These are phyloP conservation scores for Silurus meridionalis DNA, from an alignment of 2,113 vertebrate species.

Conservation along the genomic window DNA sequence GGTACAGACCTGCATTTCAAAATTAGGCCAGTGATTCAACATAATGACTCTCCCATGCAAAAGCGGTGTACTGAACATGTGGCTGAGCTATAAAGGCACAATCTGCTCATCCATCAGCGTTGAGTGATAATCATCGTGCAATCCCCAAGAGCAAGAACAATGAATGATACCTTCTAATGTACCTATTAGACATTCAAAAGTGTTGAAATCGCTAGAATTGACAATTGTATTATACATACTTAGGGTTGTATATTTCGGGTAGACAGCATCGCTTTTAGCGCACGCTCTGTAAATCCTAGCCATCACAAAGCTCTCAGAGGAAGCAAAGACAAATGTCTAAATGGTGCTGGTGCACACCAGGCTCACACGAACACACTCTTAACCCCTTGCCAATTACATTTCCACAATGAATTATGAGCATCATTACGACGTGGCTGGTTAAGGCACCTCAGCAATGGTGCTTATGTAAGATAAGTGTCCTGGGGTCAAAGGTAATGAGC, in stretches of 20 bases:
- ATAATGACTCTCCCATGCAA: constrained; percentile 17
- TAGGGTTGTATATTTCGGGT: neutral
- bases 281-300: constrained; percentile 15
- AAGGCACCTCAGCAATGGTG: constrained; percentile 35
- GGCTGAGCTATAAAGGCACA: constrained; percentile 9
- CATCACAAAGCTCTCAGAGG: constrained; percentile 16
- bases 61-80: neutral
- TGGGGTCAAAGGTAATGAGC: constrained; percentile 53
- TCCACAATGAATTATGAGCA: constrained; percentile 47
- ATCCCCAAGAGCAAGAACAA: constrained; percentile 3
- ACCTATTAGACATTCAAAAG: neutral
- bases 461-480: constrained; percentile 56
- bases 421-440: constrained; percentile 50
- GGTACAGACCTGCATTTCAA: neutral
- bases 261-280: neutral
- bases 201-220: neutral
- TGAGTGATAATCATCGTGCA: neutral
- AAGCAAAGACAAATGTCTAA: constrained; percentile 34
- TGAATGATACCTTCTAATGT: neutral
- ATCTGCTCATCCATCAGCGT: constrained; percentile 6
- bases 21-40: constrained; percentile 20
- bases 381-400: constrained; percentile 33
- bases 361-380: constrained; percentile 19
- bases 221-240: neutral
- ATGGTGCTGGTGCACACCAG: constrained; percentile 17